These are phyloP conservation scores for Plagiodera versicolora DNA, from an alignment of 2,888 invertebrate genomes.

Conservation along the genomic window DNA sequence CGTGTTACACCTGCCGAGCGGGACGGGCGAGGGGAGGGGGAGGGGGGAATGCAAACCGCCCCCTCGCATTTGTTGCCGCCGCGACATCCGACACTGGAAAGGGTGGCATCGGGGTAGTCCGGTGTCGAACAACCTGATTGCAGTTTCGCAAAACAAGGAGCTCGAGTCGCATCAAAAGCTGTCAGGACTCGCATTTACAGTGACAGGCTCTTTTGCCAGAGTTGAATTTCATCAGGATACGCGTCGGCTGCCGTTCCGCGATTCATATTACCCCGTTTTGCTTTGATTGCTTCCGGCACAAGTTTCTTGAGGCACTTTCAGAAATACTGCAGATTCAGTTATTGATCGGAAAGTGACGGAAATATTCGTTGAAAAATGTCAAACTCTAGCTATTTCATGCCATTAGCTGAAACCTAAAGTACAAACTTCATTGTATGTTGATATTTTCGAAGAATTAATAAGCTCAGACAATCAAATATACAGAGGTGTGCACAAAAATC, in stretches of 20 bases:
- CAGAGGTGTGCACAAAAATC: no score
- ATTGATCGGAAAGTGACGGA: no score
- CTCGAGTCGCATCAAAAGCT: background rate
- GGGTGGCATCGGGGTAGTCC: background rate
- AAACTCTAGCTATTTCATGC: no score
- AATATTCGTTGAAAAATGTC: no score
- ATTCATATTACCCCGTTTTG: background rate
- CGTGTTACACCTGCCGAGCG: conserved; percentile 2
- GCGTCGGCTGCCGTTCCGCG: background rate
- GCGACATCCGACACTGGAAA: background rate
- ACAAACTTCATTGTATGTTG: no score
- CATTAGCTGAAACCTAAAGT: no score
- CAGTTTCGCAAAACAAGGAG: background rate
- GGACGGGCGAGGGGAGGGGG: background rate
- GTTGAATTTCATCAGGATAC: background rate
- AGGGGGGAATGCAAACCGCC: no score
- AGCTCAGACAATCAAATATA: no score
- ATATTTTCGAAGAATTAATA: no score
- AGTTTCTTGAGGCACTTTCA: no score
- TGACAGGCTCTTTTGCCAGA: background rate
- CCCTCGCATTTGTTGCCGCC: background rate
- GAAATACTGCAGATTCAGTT: no score
- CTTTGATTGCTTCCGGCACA: no score
- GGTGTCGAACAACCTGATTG: background rate
- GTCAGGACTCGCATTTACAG: background rate